Evolutionary conservation across 2,797 vertebrate genomes (phyloP), one percentile per base, ranked within the genome.

Genomic region (Enteromius unitaeniatus): DNA sequence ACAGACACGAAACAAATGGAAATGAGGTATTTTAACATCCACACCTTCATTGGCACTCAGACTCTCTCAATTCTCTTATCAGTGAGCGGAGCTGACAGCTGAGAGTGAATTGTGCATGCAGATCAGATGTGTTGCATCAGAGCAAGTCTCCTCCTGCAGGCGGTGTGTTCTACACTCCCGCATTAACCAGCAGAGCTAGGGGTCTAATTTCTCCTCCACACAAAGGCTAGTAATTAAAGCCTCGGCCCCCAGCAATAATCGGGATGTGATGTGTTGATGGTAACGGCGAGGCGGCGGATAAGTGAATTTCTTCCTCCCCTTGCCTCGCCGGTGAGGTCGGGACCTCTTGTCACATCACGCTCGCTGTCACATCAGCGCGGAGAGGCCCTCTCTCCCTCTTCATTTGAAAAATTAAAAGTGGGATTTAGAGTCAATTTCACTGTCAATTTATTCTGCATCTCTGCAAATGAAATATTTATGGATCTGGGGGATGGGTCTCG

Each of bases 391-490:
- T 79, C 82, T 88, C 88, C 68, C 88, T 89, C 79, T 88, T 91
- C 87, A 91, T 90, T 90, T 91, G 87, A 90, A 88, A 93, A 94
- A 95, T 86, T 93, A 93, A 93, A 94, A 93, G 92, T 75, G 72
- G 84, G 89, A 92, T 92, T 92, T 90, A 90, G 91, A 93, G 93
- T 94, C 93, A 92, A 93, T 94, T 93, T 94, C 90, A 91, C 91
- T 89, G 92, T 92, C 93, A 92, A 95, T 95, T 93, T 93, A 94
- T 92, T 93, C 92, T 85, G 90, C 89, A 88, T 86, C 86, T 90
- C 92, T 89, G 86, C 88, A 84, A 88, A 89, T 95, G 89, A 93
- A 95, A 94, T 94, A 95, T 95, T 93, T 90, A 95, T 93, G 91
- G 85, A 78, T 86, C 88, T 86, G 84, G 89, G 89, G 91, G 90